phyloP scores from a whole-genome alignment of 1,140 invertebrate genomes.

The Leptinotarsa undecemlineata region DNA sequence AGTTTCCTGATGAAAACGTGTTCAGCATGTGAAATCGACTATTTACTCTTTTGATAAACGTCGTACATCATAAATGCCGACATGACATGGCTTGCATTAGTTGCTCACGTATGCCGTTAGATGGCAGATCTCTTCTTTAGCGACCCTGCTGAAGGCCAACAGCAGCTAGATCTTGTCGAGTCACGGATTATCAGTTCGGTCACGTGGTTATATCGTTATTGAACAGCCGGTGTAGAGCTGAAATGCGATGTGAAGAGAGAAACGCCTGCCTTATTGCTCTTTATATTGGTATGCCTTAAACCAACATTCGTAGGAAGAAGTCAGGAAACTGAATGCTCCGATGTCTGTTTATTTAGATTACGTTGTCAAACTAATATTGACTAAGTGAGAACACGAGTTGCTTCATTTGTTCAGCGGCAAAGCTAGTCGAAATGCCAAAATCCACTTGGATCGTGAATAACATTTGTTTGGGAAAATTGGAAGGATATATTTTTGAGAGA shows the following conservation, averaged over 20 bases:
- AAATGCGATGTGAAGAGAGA: background rate
- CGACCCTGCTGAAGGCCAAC: background rate
- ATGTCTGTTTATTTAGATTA: background rate
- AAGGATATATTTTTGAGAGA: no score
- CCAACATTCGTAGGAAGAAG: background rate
- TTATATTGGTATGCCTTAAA: background rate
- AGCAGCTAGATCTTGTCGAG: slow-evolving; percentile 27
- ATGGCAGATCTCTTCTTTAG: slow-evolving; percentile 13
- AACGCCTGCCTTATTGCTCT: background rate
- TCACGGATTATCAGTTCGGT: slow-evolving; percentile 22
- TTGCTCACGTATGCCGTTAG: background rate
- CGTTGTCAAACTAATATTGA: background rate
- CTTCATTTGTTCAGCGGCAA: no score
- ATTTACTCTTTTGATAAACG: background rate
- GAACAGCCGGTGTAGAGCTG: background rate
- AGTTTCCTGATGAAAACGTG: background rate
- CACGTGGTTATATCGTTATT: slow-evolving; percentile 26
- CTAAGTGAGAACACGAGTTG: background rate
- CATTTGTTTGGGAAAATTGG: no score
- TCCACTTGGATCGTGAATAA: no score
- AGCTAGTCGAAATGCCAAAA: no score
- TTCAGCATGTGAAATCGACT: background rate
- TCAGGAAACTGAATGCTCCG: background rate
- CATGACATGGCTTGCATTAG: background rate
- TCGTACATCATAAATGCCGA: slow-evolving; percentile 2